Evolutionary conservation across 2,797 vertebrate genomes (phyloP).

Genomic region (Characodon lateralis): DNA sequence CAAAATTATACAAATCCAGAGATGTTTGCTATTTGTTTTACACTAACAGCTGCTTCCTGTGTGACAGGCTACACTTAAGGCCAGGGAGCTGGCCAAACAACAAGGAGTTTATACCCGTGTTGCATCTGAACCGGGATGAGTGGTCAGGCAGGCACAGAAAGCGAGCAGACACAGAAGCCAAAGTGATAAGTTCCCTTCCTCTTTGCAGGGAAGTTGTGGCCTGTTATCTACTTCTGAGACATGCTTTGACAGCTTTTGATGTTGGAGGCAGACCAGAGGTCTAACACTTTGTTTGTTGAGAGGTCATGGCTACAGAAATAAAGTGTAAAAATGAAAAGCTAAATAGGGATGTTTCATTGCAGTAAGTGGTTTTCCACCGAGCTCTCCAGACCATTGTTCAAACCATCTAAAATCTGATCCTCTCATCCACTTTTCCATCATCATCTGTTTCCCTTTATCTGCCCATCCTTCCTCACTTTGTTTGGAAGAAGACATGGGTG

Average conservation of each 20-base stretch:
- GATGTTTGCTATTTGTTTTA: conserved; percentile 45
- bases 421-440: conserved; percentile 42
- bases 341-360: conserved; percentile 33
- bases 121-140: conserved; percentile 47
- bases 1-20: conserved; percentile 66
- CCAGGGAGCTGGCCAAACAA: conserved; percentile 45
- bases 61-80: conserved; percentile 69
- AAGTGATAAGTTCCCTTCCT: conserved; percentile 49
- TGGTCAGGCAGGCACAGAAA: conserved; percentile 38
- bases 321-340: conserved; percentile 44
- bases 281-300: conserved; percentile 44
- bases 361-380: conserved; percentile 57
- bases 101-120: conserved; percentile 29
- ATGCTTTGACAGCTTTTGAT: conserved; percentile 57
- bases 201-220: conserved; percentile 40
- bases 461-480: conserved; percentile 50
- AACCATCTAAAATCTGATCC: conserved; percentile 52
- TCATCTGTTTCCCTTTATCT: conserved; percentile 20
- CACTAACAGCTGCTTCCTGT: conserved; percentile 58
- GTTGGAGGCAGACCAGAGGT: conserved; percentile 55
- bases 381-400: conserved; percentile 60
- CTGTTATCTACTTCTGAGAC: conserved; percentile 44
- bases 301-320: conserved; percentile 40
- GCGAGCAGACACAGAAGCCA: conserved; percentile 29
- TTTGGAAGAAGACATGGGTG: conserved; percentile 34